Conservation (phyloP, 2,888 invertebrate genomes). For the Leptopilina syphax region DNA sequence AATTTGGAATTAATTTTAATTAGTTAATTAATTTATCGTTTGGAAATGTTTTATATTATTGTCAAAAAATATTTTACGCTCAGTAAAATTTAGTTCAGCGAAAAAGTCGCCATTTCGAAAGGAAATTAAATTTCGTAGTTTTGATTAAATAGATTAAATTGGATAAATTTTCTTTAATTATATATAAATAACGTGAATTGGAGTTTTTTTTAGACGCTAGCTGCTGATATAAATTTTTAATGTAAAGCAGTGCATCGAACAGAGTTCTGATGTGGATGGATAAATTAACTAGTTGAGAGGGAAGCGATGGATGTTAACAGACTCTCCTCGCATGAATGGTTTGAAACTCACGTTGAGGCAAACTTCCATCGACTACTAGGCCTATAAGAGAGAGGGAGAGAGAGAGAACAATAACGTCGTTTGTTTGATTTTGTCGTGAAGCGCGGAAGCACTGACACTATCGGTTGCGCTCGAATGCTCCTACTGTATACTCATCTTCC, state of each 20-base stretch:
- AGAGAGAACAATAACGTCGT: slow-evolving; percentile 35
- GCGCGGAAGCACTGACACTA: slow-evolving; percentile 29
- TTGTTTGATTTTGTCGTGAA: slow-evolving; percentile 35
- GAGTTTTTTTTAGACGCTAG: neutral
- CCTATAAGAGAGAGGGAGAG: too few species aligned
- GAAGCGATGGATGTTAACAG: slow-evolving; percentile 32
- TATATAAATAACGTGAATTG: too few species aligned
- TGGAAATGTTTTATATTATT: too few species aligned
- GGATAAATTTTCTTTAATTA: too few species aligned
- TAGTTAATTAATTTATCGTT: too few species aligned
- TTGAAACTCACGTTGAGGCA: slow-evolving; percentile 19
- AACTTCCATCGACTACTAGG: slow-evolving; percentile 32
- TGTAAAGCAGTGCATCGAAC: neutral
- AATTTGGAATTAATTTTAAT: too few species aligned
- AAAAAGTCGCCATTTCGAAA: too few species aligned
- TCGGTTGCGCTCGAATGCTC: slow-evolving; percentile 22
- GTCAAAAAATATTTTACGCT: too few species aligned
- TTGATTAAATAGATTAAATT: too few species aligned
- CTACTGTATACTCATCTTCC: slow-evolving; percentile 30
- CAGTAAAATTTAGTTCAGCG: too few species aligned
- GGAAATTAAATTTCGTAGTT: too few species aligned
- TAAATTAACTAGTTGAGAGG: slow-evolving; percentile 33
- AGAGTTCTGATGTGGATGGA: slow-evolving; percentile 10
- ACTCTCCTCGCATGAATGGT: slow-evolving; percentile 24
- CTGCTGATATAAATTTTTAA: neutral